phyloP scores from a whole-genome alignment of 2,797 vertebrate genomes.

The Amniataba percoides region DNA sequence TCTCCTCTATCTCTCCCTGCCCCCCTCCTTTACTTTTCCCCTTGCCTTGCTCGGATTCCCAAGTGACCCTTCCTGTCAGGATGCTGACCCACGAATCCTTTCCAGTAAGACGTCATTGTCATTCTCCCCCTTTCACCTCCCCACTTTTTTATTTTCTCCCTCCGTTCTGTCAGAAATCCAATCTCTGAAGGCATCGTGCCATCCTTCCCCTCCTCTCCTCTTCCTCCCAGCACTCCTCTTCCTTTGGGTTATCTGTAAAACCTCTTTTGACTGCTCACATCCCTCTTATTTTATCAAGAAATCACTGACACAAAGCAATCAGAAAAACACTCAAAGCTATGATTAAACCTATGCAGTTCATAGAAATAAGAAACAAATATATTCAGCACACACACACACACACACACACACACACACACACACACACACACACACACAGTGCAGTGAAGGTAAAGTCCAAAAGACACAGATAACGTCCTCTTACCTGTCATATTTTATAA shows the following conservation, averaged over 20 bases:
- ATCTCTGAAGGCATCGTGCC: constrained; percentile 25
- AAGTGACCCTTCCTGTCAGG: constrained; percentile 27
- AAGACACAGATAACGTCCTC: neutral
- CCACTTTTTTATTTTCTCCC: constrained; percentile 3
- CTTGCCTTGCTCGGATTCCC: constrained; percentile 19
- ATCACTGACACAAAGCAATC: constrained; percentile 15
- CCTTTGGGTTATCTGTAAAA: constrained; percentile 11
- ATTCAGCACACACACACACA: neutral
- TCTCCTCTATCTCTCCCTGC: neutral
- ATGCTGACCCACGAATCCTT: constrained; percentile 17
- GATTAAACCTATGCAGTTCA: neutral
- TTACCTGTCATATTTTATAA: neutral
- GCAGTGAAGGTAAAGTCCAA: neutral
- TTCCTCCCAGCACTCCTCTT: neutral
- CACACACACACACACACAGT: neutral
- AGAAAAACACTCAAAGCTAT: neutral
- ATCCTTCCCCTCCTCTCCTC: neutral
- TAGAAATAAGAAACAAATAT: neutral
- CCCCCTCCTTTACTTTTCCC: neutral
- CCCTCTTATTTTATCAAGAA: constrained; percentile 5
- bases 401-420: neutral
- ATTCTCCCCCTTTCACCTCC: constrained; percentile 20
- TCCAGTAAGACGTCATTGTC: constrained; percentile 37
- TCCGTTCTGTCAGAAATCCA: constrained; percentile 35
- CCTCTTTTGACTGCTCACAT: constrained; percentile 5